Conservation (phyloP, 1,140 invertebrate species). For the Macrobrachium nipponense region DNA sequence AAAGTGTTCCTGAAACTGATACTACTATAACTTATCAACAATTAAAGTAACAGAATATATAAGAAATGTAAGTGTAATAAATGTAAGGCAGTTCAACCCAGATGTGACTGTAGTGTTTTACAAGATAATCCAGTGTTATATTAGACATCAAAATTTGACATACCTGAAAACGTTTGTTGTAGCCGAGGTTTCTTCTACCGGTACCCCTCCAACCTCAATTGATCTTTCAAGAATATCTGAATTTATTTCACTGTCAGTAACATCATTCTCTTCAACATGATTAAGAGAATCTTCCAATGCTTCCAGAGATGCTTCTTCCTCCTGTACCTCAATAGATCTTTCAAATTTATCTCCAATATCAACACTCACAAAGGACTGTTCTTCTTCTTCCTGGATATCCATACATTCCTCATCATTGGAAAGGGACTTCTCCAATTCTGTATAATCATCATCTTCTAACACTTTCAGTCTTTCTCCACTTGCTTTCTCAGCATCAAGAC, state of each 20-base stretch:
- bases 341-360: neutral
- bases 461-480: neutral
- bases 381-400: neutral
- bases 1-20: neutral
- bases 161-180: no score
- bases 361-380: neutral
- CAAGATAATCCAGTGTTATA: no score
- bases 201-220: neutral
- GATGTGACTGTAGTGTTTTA: no score
- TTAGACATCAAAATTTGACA: no score
- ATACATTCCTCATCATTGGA: neutral
- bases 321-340: neutral
- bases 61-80: no score
- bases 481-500: slow-evolving; percentile 6
- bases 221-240: neutral
- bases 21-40: neutral
- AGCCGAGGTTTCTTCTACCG: neutral
- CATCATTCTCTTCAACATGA: neutral
- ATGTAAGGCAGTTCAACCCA: no score
- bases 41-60: no score
- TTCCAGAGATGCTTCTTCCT: neutral
- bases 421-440: neutral
- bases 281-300: neutral
- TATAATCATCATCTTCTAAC: neutral
- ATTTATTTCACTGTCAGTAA: neutral